These are phyloP conservation scores for Camponotus floridanus DNA, from an alignment of 1,140 invertebrate genomes.

Conservation along the genomic window DNA sequence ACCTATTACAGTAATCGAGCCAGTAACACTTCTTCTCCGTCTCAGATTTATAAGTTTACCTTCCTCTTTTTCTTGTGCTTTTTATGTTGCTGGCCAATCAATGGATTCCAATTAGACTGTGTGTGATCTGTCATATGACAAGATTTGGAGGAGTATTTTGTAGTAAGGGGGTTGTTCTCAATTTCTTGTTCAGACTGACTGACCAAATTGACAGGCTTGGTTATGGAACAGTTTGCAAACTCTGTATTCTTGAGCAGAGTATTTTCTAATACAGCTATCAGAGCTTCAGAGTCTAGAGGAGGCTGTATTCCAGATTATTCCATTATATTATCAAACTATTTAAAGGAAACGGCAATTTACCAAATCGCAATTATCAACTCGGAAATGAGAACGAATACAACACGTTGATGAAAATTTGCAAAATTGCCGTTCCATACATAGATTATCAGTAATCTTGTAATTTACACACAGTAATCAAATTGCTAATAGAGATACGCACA, in stretches of 20 bases:
- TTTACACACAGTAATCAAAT: conserved; percentile 64
- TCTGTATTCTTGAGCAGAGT: conserved; percentile 79
- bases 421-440: conserved; percentile 68
- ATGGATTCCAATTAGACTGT: conserved; percentile 80
- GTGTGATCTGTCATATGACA: conserved; percentile 80
- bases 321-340: conserved; percentile 65
- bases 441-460: conserved; percentile 32
- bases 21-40: conserved; percentile 72
- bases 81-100: conserved; percentile 82
- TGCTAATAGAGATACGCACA: conserved; percentile 36
- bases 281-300: conserved; percentile 76
- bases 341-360: conserved; percentile 70
- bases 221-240: conserved; percentile 79
- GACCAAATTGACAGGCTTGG: conserved; percentile 75
- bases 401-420: conserved; percentile 42
- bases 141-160: conserved; percentile 80
- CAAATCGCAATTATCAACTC: conserved; percentile 24
- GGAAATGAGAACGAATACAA: not conserved
- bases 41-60: conserved; percentile 78
- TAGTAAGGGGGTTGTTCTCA: conserved; percentile 79
- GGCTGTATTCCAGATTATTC: conserved; percentile 76
- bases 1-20: conserved; percentile 71
- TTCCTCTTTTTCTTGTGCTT: conserved; percentile 84
- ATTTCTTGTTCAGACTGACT: conserved; percentile 79
- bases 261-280: conserved; percentile 82